Evolutionary conservation across 2,797 vertebrate species (phyloP), one percentile per base, ranked within the genome.

Genomic region (Scolopax bukidnonensis): DNA sequence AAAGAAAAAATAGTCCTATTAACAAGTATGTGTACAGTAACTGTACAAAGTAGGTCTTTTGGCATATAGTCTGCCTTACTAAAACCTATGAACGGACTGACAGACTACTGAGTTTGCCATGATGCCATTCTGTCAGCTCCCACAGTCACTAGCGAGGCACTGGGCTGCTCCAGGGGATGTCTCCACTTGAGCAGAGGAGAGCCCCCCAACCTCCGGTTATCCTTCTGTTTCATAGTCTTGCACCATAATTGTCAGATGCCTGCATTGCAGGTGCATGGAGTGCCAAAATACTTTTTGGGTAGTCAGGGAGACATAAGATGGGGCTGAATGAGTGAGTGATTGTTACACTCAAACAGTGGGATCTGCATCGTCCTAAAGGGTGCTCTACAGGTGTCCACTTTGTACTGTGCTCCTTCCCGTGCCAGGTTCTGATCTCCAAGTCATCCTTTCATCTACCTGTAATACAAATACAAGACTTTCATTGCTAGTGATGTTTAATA

Each of bases 201-300:
- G 3, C 11, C 6, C 17, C 8, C 2, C 17, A 24, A 4, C 15
- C 28, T 79, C 27, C 53, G 11, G 6, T 53, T 79, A 45, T 21
- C 54, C 21, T 59, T 36, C 16, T n/a, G 11, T 70, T 78, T 45
- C 40, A 7, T 13, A 27, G 33, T 4, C 33, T 83, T 76, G 21
- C 2, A 1, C 23, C 17, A 2, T 48, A 53, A 2, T 69, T 40
- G 48, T 24, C 63, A 64, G 41, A 38, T 0, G 2, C 2, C 4
- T 76, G 12, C 53, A 43, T 11, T 73, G 38, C 28, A 90, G 16
- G 20, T 70, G 5, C 3, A 1, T 10, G 38, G 13, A 59, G 12
- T 9, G 2, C 5, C 9, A 8, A 27, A 45, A 9, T 17, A n/a
- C 48, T 40, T 83, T 87, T 30, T 57, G 2, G 6, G 41, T 16